Conservation (phyloP, 2,888 invertebrate species). For the Ditula angustiorana region DNA sequence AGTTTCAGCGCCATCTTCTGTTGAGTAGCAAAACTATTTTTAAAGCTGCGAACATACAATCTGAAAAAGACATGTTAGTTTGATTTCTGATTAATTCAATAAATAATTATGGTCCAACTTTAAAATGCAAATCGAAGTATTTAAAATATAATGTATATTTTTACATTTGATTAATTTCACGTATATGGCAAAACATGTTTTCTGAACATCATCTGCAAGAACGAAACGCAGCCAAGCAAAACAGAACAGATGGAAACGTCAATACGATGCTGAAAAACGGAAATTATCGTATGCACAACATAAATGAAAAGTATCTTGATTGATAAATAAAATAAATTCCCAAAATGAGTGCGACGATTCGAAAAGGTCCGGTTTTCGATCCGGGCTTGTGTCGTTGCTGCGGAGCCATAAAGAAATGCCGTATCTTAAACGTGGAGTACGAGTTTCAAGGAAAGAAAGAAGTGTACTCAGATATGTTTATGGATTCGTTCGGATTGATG, state of each 20-base stretch:
- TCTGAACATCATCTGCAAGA: not conserved
- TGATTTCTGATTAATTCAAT: too few relatives aligned
- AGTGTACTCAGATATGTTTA: conserved; percentile 72
- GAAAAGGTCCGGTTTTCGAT: conserved; percentile 68
- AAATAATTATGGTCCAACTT: too few relatives aligned
- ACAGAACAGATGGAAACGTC: conserved; percentile 32
- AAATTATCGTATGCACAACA: not conserved
- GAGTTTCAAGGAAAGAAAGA: conserved; percentile 68
- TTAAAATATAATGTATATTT: too few relatives aligned
- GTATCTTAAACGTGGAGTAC: conserved; percentile 70
- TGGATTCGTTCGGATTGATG: conserved; percentile 74
- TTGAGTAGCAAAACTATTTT: not conserved
- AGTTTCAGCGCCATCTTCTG: conserved; percentile 15
- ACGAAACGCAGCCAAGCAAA: conserved; percentile 36
- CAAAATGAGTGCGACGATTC: conserved; percentile 44
- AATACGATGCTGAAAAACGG: conserved; percentile 30
- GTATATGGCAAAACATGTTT: not conserved
- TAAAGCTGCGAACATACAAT: not conserved
- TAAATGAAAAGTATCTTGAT: conserved; percentile 5
- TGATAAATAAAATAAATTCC: not conserved
- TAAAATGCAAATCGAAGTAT: not conserved
- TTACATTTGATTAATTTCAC: not conserved
- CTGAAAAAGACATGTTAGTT: not conserved
- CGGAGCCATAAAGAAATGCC: conserved; percentile 69
- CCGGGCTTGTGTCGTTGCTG: conserved; percentile 72